phyloP scores from a whole-genome alignment of 2,888 invertebrate species.

The Thera obeliscata region DNA sequence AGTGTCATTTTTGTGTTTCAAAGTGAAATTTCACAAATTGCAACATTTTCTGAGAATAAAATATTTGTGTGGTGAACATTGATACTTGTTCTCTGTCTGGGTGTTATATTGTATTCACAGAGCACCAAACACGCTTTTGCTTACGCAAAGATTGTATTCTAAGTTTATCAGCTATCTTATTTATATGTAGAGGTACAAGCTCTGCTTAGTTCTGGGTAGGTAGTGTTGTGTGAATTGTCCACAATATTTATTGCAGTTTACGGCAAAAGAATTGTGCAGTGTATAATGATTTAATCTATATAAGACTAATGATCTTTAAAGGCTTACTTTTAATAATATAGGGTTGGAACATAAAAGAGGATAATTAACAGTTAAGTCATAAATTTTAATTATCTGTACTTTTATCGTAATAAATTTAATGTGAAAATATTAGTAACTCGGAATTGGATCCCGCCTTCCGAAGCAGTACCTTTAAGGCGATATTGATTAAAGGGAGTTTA shows the following conservation, averaged over 20 bases:
- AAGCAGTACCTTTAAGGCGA: neutral
- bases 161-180: too few species aligned
- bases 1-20: neutral
- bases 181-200: too few species aligned
- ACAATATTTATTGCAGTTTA: neutral
- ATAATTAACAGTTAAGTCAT: constrained; percentile 15
- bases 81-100: too few species aligned
- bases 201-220: too few species aligned
- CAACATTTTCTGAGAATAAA: neutral
- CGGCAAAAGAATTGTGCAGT: constrained; percentile 38
- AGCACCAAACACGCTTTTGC: too few species aligned
- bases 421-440: constrained; percentile 6
- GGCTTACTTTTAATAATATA: constrained; percentile 11
- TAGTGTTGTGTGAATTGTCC: too few species aligned
- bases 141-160: too few species aligned
- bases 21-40: neutral
- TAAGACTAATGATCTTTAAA: constrained; percentile 19
- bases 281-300: constrained; percentile 49
- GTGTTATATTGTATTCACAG: too few species aligned
- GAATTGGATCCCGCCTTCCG: constrained; percentile 16
- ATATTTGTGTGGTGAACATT: too few species aligned
- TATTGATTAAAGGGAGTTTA: neutral
- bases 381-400: constrained; percentile 17
- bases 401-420: constrained; percentile 18
- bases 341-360: constrained; percentile 5